Base-by-base conservation (phyloP, 2,888 invertebrate species). In the Dusona sp. region DNA sequence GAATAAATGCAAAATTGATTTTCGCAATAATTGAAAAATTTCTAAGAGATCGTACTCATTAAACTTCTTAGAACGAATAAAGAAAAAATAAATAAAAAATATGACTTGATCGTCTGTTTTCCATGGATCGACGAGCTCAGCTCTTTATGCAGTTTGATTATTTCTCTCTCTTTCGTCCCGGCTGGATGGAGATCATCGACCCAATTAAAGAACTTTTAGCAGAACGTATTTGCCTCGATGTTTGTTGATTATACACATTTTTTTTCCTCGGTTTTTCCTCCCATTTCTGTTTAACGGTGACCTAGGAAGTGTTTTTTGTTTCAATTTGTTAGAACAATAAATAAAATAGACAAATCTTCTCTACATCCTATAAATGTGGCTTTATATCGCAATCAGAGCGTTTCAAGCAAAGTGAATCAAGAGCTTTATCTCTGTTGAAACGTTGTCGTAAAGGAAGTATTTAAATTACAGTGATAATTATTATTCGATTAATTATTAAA, bases 131-230 rank as follows among this genome's bases (percentile, higher is more conserved):
- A 29, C 80, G 79, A 79, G 73, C 25, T 22, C 48, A 36, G 68
- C 68, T 83, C 81, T 80, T 74, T 67, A 78, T 82, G 81, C 83
- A 79, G 70, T 84, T 79, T 29, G 8, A 33, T 29, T 38, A 25
- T 48, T 51, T 82, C 67, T 72, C 81, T 82, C 68, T 81, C 54
- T 38, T 19, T 25, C 83, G 83, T 87, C 70, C 79, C 79, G 70
- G 79, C 68, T 64, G 70, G 74, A 79, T 84, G 84, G 65, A 78
- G 81, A 84, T 82, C 73, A 79, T 79, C 86, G 86, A 86, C 86
- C 86, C 65, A 84, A 87, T 87, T 87, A 84, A 79, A 87, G 45
- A 72, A 78, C 77, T 29, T 81, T 78, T 75, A 74, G 79, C 19
- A 57, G 45, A 64, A 38, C 51, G 29, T 67, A 68, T 68, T 68